A percentile compares a stretch with the other conserved stretches of the same genome.
These are phyloP conservation scores for Plodia interpunctella DNA, from an alignment of 1,140 invertebrate species.

Conservation along the genomic window DNA sequence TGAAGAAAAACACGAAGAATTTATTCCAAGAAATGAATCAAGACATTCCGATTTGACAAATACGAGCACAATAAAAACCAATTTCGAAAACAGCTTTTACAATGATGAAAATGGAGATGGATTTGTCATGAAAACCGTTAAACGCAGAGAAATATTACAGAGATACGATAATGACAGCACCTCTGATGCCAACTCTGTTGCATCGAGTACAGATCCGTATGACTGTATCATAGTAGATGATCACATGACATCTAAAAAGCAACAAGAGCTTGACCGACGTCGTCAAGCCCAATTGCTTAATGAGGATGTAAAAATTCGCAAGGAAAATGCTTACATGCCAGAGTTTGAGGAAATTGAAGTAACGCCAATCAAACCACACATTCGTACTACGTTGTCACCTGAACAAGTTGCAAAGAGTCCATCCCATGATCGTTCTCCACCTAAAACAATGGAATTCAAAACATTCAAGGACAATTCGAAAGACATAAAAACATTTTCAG, in stretches of 20 bases:
- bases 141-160: slow-evolving; percentile 82
- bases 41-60: slow-evolving; percentile 75
- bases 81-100: slow-evolving; percentile 79
- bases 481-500: slow-evolving; percentile 75
- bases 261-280: slow-evolving; percentile 76
- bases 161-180: slow-evolving; percentile 81
- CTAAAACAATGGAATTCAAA: slow-evolving; percentile 74
- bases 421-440: slow-evolving; percentile 54
- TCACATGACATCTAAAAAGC: slow-evolving; percentile 80
- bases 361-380: slow-evolving; percentile 70
- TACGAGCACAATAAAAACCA: slow-evolving; percentile 71
- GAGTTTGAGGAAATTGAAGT: slow-evolving; percentile 74
- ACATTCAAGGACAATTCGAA: slow-evolving; percentile 75
- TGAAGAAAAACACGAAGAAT: slow-evolving; percentile 70
- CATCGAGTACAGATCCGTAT: slow-evolving; percentile 82
- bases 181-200: slow-evolving; percentile 80
- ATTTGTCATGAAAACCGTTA: slow-evolving; percentile 82
- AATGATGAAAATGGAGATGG: slow-evolving; percentile 80
- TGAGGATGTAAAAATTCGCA: slow-evolving; percentile 66
- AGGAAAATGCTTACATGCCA: slow-evolving; percentile 70
- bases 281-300: slow-evolving; percentile 54
- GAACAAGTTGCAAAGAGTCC: slow-evolving; percentile 60
- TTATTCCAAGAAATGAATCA: slow-evolving; percentile 66
- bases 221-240: slow-evolving; percentile 86
- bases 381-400: slow-evolving; percentile 59